phyloP scores from a whole-genome alignment of 2,113 vertebrate genomes.

The Cyanoramphus novaezelandiae region DNA sequence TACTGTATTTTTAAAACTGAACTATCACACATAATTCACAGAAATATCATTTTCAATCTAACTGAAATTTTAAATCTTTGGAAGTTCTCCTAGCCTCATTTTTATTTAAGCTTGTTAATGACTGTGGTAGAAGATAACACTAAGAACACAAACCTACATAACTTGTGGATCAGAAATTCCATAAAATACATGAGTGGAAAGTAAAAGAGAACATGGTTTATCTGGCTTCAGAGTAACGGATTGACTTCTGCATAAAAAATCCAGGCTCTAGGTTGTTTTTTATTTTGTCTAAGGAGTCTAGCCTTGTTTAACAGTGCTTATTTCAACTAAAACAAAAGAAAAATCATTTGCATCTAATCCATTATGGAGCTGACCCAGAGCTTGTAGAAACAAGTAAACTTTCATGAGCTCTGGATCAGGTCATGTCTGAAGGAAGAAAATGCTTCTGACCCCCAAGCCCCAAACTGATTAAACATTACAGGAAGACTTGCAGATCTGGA shows the following conservation, averaged over 20 bases:
- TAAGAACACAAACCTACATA: neutral
- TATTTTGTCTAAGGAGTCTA: neutral
- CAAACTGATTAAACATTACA: neutral
- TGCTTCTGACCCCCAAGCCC: neutral
- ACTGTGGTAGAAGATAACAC: neutral
- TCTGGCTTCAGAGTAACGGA: neutral
- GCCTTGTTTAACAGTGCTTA: neutral
- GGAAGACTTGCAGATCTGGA: neutral
- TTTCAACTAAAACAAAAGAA: neutral
- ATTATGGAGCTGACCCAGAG: neutral
- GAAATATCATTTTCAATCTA: neutral
- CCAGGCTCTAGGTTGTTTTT: neutral
- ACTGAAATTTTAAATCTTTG: neutral
- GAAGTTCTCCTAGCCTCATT: neutral
- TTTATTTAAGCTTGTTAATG: neutral
- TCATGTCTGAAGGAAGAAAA: neutral
- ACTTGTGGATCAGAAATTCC: neutral
- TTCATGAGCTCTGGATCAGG: neutral
- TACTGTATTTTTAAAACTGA: neutral
- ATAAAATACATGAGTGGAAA: neutral
- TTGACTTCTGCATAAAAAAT: neutral
- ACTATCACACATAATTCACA: neutral
- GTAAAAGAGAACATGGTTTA: neutral
- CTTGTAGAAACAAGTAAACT: neutral
- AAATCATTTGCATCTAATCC: neutral